A percentile compares a stretch with the other conserved stretches of the same genome.
These are phyloP conservation scores for Lamellibrachia columna DNA, from an alignment of 2,888 invertebrate species.

Conservation along the genomic window DNA sequence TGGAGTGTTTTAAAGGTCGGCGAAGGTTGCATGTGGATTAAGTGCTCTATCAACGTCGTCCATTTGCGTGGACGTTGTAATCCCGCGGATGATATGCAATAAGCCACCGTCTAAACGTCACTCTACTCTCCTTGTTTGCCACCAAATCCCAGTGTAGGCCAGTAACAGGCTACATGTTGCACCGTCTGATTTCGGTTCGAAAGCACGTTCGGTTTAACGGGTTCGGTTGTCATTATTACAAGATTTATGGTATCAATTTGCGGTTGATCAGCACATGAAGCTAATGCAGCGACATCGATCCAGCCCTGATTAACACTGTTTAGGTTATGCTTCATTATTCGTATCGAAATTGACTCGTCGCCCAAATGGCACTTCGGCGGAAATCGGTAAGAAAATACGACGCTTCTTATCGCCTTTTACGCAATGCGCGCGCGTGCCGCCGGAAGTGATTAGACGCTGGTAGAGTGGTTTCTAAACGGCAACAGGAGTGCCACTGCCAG, in stretches of 20 bases:
- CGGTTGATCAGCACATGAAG: background rate
- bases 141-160: background rate
- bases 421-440: background rate
- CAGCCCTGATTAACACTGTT: background rate
- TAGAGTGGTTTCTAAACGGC: background rate
- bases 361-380: background rate
- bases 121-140: background rate
- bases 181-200: background rate
- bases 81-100: background rate
- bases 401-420: slow-evolving; percentile 5
- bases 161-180: background rate
- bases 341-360: background rate
- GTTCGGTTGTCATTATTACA: background rate
- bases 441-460: slow-evolving; percentile 3
- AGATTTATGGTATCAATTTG: slow-evolving; percentile 4
- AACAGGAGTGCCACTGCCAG: background rate
- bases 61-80: background rate
- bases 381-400: slow-evolving; percentile 7
- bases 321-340: slow-evolving; percentile 6
- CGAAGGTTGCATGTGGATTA: background rate
- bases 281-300: slow-evolving; percentile 12
- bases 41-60: background rate
- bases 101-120: background rate
- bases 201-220: slow-evolving; percentile 9
- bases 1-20: slow-evolving; percentile 5